Evolutionary conservation across 2,113 vertebrate genomes (phyloP), one percentile per base, ranked within the genome.

Genomic region (Psittacula cyanocephala): DNA sequence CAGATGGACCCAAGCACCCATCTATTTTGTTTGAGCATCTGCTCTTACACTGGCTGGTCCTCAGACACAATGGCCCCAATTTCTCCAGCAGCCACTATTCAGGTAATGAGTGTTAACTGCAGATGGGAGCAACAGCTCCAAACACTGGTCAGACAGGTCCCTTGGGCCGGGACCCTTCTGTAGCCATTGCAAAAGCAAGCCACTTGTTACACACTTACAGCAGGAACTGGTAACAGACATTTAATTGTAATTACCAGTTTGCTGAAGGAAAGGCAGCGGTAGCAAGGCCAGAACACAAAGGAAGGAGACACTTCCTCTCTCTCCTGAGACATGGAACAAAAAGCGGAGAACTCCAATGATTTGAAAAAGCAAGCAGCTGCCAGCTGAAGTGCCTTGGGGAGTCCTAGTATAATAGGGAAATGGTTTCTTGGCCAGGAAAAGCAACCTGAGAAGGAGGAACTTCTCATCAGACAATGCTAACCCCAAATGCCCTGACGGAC

Each of bases 341-440:
- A 31, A 69, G 33, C 22, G 63, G 33, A 77, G 43, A 24, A 13
- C 18, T 83, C 31, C 50, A 47, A 46, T 3, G 28, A 80, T 47
- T 43, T 52, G 47, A 64, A 93, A 67, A 13, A 75, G 47, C 33
- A 39, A 72, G 35, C 0, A 0, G n/a, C 0, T 0, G 49, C 27
- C 53, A 70, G n/a, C 4, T 3, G 0, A 86, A 80, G 47, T 17
- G 27, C 50, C 63, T 35, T 0, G 0, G 16, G 12, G 55, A 72
- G 19, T 31, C 67, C 46, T 35, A 10, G 1, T 15, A 2, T 29
- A 33, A 80, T 0, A 5, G 23, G 37, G 37, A 47, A 77, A 81
- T 74, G 23, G 18, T 7, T 52, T 29, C 29, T 55, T 31, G 68
- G 64, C 25, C 43, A 78, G 72, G 22, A 91, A 59, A 78, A 93